Conservation (phyloP, 53 echinoderm and acorn worm species). For the Actinopyga echinites region DNA sequence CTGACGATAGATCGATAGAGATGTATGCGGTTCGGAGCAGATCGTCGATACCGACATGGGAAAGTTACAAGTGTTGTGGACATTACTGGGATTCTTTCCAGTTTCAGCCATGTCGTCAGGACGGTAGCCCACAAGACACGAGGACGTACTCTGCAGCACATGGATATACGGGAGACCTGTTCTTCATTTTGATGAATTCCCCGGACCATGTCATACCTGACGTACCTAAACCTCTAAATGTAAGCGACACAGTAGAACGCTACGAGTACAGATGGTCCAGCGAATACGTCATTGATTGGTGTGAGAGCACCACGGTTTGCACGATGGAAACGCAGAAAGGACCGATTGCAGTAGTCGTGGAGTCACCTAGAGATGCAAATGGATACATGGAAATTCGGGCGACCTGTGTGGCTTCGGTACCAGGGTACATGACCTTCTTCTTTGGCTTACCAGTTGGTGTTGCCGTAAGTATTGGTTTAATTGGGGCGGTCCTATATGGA, state of each 20-base stretch:
- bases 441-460: conserved; percentile 34
- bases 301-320: not conserved
- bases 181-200: conserved; percentile 19
- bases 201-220: not conserved
- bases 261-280: not conserved
- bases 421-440: conserved; percentile 47
- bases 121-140: conserved; percentile 1
- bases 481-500: conserved; percentile 13
- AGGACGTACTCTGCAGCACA: not conserved
- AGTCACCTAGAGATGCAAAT: not conserved
- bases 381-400: not conserved
- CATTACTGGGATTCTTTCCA: not conserved
- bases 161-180: conserved; percentile 4
- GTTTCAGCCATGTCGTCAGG: not conserved
- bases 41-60: conserved; percentile 9
- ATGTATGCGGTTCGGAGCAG: conserved; percentile 10
- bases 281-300: not conserved
- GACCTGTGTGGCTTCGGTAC: conserved; percentile 12
- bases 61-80: conserved; percentile 20
- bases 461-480: not conserved
- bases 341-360: not conserved
- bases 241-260: not conserved
- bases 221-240: not conserved
- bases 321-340: not conserved
- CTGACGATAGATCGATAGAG: not conserved